Evolutionary conservation across 2,113 vertebrate genomes (phyloP).

Genomic region (Ursus arctos): DNA sequence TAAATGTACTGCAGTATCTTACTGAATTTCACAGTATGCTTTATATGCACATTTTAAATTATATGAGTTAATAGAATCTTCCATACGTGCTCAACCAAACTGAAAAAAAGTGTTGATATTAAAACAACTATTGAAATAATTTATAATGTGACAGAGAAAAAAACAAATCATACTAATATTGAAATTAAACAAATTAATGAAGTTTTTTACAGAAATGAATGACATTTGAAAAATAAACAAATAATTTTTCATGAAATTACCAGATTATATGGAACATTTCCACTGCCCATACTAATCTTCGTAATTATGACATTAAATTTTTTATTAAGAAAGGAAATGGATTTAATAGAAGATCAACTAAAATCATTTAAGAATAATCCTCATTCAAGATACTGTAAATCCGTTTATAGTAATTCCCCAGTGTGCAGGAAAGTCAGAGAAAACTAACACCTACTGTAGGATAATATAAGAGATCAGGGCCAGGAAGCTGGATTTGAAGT

Average conservation of each 20-base stretch:
- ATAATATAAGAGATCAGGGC: not conserved
- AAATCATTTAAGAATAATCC: conserved; percentile 67
- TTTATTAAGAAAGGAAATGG: conserved; percentile 51
- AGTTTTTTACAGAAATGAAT: conserved; percentile 55
- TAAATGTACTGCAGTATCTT: not conserved
- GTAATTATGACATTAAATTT: conserved; percentile 50
- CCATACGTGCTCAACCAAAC: not conserved
- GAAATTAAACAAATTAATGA: conserved; percentile 63
- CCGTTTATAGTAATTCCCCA: conserved; percentile 22
- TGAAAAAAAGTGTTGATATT: conserved; percentile 42
- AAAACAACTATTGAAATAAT: conserved; percentile 60
- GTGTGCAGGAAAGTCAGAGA: conserved; percentile 15
- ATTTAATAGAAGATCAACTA: conserved; percentile 39
- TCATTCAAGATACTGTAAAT: conserved; percentile 22
- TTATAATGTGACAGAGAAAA: conserved; percentile 34
- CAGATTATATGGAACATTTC: conserved; percentile 49
- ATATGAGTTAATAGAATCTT: conserved; percentile 64
- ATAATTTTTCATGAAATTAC: conserved; percentile 60
- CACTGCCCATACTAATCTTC: conserved; percentile 44
- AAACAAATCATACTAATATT: conserved; percentile 56
- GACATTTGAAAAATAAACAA: conserved; percentile 45
- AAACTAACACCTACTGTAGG: conserved; percentile 8
- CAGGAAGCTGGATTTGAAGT: conserved; percentile 40
- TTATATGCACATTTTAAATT: conserved; percentile 48
- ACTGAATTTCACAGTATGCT: conserved; percentile 20